Evolutionary conservation across 2,797 vertebrate species (phyloP).

Genomic region (Pseudochromis fuscus): DNA sequence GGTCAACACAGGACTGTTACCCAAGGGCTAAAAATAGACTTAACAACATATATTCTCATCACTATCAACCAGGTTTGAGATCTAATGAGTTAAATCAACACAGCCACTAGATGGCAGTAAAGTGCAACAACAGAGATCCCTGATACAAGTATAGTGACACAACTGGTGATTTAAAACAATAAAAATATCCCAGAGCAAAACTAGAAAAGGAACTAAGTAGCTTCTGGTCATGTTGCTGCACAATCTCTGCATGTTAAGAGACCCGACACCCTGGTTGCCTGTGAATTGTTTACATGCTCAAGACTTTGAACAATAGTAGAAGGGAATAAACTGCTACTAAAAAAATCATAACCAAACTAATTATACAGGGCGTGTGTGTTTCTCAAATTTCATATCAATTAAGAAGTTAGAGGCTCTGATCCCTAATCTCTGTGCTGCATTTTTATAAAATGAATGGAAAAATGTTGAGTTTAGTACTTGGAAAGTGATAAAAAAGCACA

Average conservation of each 20-base stretch:
- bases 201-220: background rate
- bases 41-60: background rate
- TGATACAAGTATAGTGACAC: background rate
- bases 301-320: background rate
- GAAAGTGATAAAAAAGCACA: conserved; percentile 2
- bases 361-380: background rate
- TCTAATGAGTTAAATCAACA: background rate
- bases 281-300: background rate
- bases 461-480: too few relatives aligned
- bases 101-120: conserved; percentile 70
- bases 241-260: background rate
- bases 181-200: background rate
- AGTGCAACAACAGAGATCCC: background rate
- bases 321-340: too few relatives aligned
- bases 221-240: conserved; percentile 11
- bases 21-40: background rate
- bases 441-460: too few relatives aligned
- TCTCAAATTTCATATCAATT: background rate
- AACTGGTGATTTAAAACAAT: conserved; percentile 1
- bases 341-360: too few relatives aligned
- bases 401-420: background rate
- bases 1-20: background rate
- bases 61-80: background rate
- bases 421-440: background rate
- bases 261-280: background rate